Base-by-base conservation (phyloP, 2,888 invertebrate genomes). In the Drosophila putrida region DNA sequence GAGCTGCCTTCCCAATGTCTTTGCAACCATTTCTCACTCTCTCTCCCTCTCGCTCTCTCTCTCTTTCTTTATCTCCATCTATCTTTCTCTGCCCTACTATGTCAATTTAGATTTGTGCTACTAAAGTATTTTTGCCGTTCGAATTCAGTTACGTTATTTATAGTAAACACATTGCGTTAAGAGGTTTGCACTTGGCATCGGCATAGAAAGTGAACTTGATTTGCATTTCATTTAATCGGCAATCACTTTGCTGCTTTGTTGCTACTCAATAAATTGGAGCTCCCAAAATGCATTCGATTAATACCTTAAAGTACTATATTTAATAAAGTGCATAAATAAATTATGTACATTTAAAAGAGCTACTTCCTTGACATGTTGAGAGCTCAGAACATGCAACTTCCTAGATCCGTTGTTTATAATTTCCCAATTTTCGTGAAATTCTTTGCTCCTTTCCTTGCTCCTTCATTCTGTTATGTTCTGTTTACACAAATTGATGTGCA, bases 1-100 rank as follows among this genome's bases (percentile, higher is more conserved):
- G 89, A 84, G 88, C 79, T 79, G 78, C 75, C 75, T 72, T 82
- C 75, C 75, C 81, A 69, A 76, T 77, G 83, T 71, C 84, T 75
- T 66, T 82, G 62, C 58, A 28, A 57, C 54, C 25, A 35, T 38
- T 59, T 44, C 49, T 39, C 33, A 33, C 25, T 4, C 15, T 15
- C 13, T 39, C 20, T n/a, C n/a, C n/a, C n/a, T 8, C 15, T 27
- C 2, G n/a, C 6, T 41, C 11, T 6, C n/a, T 49, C 27, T 28
- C 55, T 13, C 15, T 27, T 1, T 25, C 5, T 41, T 8, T 6
- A 9, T 49, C 28, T 28, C 55, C 10, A 27, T 15, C 27, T 55
- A 13, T 11, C 25, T 15, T 2, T 28, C 8, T 41, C 13, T 9
- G 6, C 39, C 9, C 46, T 8, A 5, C 8, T 38, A 33, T 54